Evolutionary conservation across 2,113 vertebrate genomes (phyloP), one percentile per base, ranked within the genome.

Genomic region (Spilogale gracilis): DNA sequence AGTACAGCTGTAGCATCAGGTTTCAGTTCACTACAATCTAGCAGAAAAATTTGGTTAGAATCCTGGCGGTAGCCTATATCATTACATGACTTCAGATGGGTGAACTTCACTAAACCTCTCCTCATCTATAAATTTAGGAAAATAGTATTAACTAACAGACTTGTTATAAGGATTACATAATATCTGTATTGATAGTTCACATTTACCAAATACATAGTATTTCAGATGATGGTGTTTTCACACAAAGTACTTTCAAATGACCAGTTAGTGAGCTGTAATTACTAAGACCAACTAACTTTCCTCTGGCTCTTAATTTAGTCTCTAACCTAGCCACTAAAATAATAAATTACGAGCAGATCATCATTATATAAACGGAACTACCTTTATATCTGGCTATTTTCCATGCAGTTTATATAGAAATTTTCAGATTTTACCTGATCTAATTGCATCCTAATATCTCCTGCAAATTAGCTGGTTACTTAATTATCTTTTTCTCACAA

Each of bases 211-310:
- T 73, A 93, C 2, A 82, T 92, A 89, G 6, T 54, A 85, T 65
- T 80, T 96, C 63, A 96, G n/a, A 88, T 84, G 52, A 93, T 63
- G 86, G 1, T 78, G 21, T 65, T 97, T 94, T 92, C 81, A 95
- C 11, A 45, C 80, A 91, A 83, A 80, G 50, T 86, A 93, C 94
- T 86, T 96, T 80, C 79, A 96, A 93, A 96, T 89, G n/a, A 78
- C 38, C 61, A 71, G 65, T 96, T 71, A 96, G 45, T 69, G 32
- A 38, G 7, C 30, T 69, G 0, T 71, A 95, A 82, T 94, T 94
- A 92, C 20, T 85, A 50, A 21, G 16, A 93, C 45, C 18, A 96
- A 95, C 20, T 84, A 95, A 89, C 50, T 56, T 96, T 93, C 54
- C 38, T 73, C 7, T 73, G 74, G 69, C 54, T 78, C 32, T 65